Evolutionary conservation across 2,113 vertebrate species (phyloP), one percentile per base, ranked within the genome.

Genomic region (Cynocephalus volans): DNA sequence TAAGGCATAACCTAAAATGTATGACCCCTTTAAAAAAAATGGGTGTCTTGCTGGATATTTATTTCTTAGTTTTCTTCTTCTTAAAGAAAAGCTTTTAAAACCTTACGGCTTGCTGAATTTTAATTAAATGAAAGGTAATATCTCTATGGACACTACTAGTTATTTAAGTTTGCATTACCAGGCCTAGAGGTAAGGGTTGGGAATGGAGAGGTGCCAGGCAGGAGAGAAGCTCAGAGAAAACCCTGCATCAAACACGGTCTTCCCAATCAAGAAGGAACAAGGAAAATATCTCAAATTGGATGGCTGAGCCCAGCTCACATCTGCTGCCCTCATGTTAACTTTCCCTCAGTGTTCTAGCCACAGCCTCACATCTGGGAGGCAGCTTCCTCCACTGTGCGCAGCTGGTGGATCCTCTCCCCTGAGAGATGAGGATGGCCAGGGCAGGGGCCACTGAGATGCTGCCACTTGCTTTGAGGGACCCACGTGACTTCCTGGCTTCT

Each of bases 1-100:
- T 36, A 90, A 90, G n/a, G 41, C 41, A 69, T 92, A 75, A 33
- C 36, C 56, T 88, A 88, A 87, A 88, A 83, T 84, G 23, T 73
- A n/a, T 56, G 72, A 33, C 41, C n/a, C 41, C 9, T 95, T 87
- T 15, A 81, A 93, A 80, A 80, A 56, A 56, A 56, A 56, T 12
- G 17, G 17, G 41, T 41, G 41, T 41, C 41, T 41, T 41, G 4
- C 41, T 41, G 41, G 41, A 48, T 8, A 64, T 45, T 52, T 85
- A 21, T 24, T 24, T 65, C 83, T 33, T 89, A 41, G 41, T 45
- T 90, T 75, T 92, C 58, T 91, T 50, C 58, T 86, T 88, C 54
- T 96, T 60, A 67, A 88, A 86, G 28, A 77, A 77, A 41, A 41
- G 41, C 72, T 84, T 65, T 19, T 58, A 65, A 69, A 88, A 56